phyloP scores from a whole-genome alignment of 2,888 invertebrate species.

The Margaritifera margaritifera region DNA sequence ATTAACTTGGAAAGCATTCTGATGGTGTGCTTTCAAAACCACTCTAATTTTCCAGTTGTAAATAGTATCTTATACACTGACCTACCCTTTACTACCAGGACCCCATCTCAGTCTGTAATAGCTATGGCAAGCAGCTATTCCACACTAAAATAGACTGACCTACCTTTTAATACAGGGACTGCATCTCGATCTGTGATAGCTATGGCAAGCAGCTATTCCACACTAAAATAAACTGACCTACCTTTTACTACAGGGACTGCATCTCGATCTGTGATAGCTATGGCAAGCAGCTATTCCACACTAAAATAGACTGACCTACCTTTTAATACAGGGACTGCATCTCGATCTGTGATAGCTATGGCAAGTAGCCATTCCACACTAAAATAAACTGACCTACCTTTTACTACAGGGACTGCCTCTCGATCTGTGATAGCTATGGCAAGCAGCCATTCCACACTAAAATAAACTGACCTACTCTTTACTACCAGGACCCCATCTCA shows the following conservation, averaged over 20 bases:
- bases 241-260: conserved; percentile 88
- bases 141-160: too few species aligned
- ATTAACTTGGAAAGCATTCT: too few species aligned
- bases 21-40: too few species aligned
- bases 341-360: conserved; percentile 92
- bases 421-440: conserved; percentile 92
- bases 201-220: background rate
- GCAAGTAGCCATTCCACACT: conserved; percentile 89
- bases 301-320: conserved; percentile 74
- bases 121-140: too few species aligned
- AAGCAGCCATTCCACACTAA: conserved; percentile 86
- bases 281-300: conserved; percentile 88
- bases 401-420: conserved; percentile 90
- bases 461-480: conserved; percentile 16
- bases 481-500: too few species aligned
- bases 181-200: background rate
- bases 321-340: conserved; percentile 89
- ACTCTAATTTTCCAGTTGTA: too few species aligned
- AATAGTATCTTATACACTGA: too few species aligned
- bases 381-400: conserved; percentile 70
- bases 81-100: too few species aligned
- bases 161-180: too few species aligned
- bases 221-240: too few species aligned
- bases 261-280: conserved; percentile 93
- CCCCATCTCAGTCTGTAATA: too few species aligned